Conservation (phyloP, 2,113 vertebrate genomes). For the Myiozetetes cayanensis region DNA sequence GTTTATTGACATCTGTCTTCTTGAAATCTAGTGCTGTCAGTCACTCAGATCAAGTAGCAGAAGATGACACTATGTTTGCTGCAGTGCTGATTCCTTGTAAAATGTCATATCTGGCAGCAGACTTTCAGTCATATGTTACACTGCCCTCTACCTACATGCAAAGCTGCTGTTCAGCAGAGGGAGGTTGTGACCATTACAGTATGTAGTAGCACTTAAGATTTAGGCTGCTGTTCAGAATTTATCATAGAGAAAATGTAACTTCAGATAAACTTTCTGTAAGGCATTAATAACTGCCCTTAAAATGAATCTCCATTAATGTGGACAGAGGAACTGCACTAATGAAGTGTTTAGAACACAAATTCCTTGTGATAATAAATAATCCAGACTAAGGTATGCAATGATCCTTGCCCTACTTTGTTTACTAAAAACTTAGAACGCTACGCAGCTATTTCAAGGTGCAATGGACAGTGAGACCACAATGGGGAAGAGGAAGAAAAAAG, state of each 20-base stretch:
- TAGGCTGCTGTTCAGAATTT: background rate
- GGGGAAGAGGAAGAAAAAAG: background rate
- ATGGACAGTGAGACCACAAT: background rate
- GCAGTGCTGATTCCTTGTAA: background rate
- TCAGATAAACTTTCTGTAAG: background rate
- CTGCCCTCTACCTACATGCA: background rate
- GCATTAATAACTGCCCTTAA: background rate
- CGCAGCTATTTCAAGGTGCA: background rate
- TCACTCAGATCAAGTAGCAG: background rate
- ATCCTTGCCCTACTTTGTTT: background rate
- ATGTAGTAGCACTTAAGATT: background rate
- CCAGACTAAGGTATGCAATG: background rate
- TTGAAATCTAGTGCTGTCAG: background rate
- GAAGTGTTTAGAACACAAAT: background rate
- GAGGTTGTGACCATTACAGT: background rate
- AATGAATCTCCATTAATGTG: background rate
- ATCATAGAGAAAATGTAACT: background rate
- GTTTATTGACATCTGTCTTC: background rate
- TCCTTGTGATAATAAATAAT: background rate
- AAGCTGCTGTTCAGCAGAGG: background rate
- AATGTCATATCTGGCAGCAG: background rate
- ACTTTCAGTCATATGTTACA: background rate
- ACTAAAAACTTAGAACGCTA: background rate
- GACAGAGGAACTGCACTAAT: background rate
- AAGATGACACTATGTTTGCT: rapidly evolving